Base-by-base conservation (phyloP, 2,797 vertebrate genomes). In the Schizothorax lantsangensis region DNA sequence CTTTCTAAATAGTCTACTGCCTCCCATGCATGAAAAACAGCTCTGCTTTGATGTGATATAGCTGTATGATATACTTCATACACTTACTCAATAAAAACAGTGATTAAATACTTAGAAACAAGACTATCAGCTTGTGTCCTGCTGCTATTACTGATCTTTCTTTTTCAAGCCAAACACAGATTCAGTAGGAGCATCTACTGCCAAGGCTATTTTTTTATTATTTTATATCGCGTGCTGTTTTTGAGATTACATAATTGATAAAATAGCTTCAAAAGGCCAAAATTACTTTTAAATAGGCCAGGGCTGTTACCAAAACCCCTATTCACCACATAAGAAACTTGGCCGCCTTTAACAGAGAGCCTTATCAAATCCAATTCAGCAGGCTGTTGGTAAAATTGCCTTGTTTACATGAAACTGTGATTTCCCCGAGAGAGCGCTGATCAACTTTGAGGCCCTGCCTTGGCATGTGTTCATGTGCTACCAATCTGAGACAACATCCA, bases 301-400 rank as follows among this genome's bases (percentile, higher is more conserved):
- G 52, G 77, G 86, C 87, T 89, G 86, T 92, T 71, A 87, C 83
- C 85, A 26, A 81, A 87, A 90, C 89, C 75, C 81, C 85, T 26
- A 68, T 66, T 77, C 85, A 88, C 45, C 71, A 87, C 89, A 91
- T 84, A 87, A 82, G 66, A 89, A 87, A 92, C 88, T 92, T 93
- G 93, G 91, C 90, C 89, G 23, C 14, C 38, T 52, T 69, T 80
- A 90, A 92, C 83, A 89, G 85, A 85, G 79, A 82, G 33, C 87
- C 89, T 91, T 93, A 94, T 94, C 92, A 89, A 69, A 71, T 91
- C 84, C 81, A 89, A 87, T 92, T 83, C 79, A 86, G 90, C 86
- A 91, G 88, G 36, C 91, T 62, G 71, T 88, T 81, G 83, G 45
- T 84, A 88, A 92, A 94, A 93, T 91, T 88, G 89, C 88, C 88